Evolutionary conservation across 1,140 invertebrate genomes (phyloP).

Genomic region (Melipona quadrifasciata): DNA sequence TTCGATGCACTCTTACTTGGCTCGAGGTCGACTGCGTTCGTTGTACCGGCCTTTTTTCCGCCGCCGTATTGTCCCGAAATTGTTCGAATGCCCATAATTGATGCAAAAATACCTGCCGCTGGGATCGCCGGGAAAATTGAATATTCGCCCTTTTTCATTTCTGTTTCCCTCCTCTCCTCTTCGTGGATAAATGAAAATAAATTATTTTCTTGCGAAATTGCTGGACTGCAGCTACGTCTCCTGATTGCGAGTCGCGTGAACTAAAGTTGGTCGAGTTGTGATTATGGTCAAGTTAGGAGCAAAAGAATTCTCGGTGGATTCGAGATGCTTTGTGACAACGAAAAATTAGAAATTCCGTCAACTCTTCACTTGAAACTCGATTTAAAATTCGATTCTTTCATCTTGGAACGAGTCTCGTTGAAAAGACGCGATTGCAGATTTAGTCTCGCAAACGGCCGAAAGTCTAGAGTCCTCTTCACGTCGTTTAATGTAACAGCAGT

Average conservation of each 20-base stretch:
- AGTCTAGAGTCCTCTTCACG: not conserved
- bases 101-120: not conserved
- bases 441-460: not conserved
- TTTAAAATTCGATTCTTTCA: not conserved
- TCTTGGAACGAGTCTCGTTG: not conserved
- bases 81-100: not conserved
- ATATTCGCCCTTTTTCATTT: not conserved
- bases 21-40: not conserved
- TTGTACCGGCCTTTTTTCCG: not conserved
- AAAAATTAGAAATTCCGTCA: too few species aligned
- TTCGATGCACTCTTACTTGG: conserved; percentile 44
- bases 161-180: not conserved
- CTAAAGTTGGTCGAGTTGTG: not conserved
- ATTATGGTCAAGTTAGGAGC: too few species aligned
- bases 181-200: not conserved
- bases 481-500: conserved; percentile 2
- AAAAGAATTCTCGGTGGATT: too few species aligned
- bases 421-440: not conserved
- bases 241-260: too few species aligned
- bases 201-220: not conserved
- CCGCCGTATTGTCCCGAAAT: not conserved
- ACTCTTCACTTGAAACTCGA: too few species aligned
- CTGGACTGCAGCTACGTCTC: not conserved
- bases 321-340: too few species aligned
- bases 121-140: not conserved